Evolutionary conservation across 2,113 vertebrate species (phyloP), one percentile per base, ranked within the genome.

Genomic region (Scortum barcoo): DNA sequence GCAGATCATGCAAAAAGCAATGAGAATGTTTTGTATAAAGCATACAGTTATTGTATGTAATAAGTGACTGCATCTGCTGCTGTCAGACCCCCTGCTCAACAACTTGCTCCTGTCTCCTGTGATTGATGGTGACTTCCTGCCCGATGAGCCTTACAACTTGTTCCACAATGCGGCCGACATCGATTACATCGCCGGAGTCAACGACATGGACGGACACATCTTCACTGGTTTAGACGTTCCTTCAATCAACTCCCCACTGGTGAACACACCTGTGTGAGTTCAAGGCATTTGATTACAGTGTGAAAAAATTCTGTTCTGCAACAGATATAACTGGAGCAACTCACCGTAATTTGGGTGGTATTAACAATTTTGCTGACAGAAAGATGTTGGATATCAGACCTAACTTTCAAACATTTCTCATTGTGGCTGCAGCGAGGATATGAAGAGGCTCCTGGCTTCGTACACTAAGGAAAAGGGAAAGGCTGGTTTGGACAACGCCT

Each of bases 41-140:
- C 19, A 36, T 33, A 8, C 22, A 48, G n/a, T 12, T 33, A 26
- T 3, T 28, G 3, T 16, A 62, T 9, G 42, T 61, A 22, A 0
- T 33, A 44, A 26, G 38, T 40, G 7, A 48, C 10, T 63, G 8
- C 75, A 8, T 53, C 16, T 84, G 0, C 57, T 51, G 82, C 62
- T 54, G 42, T 40, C 88, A 99, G 98, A 78, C 1, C 96, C 97
- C 0, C 0, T 96, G 0, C 56, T 97, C 4, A 14, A 89, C n/a
- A 96, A 96, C 19, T 88, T 99, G 2, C 63, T 56, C 26, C 79
- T 97, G 7, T 0, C 91, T n/a, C 95, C 97, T 0, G 97, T 98
- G 0, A 0, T 99, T 0, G 97, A 99, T 1, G 98, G 98, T 0
- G 97, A 99, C 84, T 98, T 99, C 92, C 78, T 99, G 44, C 98